A percentile compares a stretch with the other conserved stretches of the same genome.
Conservation (phyloP, 1,140 invertebrate species). For the Drosophila malerkotliana region DNA sequence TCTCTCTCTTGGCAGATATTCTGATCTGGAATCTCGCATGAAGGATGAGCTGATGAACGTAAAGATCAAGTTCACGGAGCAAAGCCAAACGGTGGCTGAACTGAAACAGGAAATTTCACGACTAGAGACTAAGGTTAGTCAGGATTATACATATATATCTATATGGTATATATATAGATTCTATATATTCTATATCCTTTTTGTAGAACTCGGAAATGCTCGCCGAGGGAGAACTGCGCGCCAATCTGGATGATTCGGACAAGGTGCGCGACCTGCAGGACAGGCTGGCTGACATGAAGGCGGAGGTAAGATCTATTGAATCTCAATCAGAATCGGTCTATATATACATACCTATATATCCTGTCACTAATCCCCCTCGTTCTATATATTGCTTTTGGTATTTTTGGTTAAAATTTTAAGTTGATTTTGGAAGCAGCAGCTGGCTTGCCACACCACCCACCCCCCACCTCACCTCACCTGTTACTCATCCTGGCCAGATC, state of each 20-base stretch:
- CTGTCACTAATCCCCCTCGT: not conserved
- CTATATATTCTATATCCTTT: slow-evolving; percentile 16
- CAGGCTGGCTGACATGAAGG: slow-evolving; percentile 94
- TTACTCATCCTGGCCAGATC: too few species aligned
- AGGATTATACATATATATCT: not conserved
- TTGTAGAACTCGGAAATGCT: slow-evolving; percentile 95
- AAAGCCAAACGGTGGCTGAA: slow-evolving; percentile 96
- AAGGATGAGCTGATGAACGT: slow-evolving; percentile 98
- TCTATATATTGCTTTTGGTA: slow-evolving; percentile 38
- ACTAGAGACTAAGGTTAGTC: slow-evolving; percentile 94
- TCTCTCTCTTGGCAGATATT: slow-evolving; percentile 85
- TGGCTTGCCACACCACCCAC: not conserved
- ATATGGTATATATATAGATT: not conserved
- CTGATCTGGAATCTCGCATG: slow-evolving; percentile 92
- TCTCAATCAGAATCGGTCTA: not conserved
- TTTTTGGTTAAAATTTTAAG: slow-evolving; percentile 43
- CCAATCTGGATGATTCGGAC: slow-evolving; percentile 92
- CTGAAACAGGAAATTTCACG: slow-evolving; percentile 97
- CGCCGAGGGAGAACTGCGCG: slow-evolving; percentile 93
- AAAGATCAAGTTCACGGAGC: slow-evolving; percentile 96
- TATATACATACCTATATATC: too few species aligned
- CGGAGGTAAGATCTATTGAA: slow-evolving; percentile 88
- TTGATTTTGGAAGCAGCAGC: slow-evolving; percentile 1
- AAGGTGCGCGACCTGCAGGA: slow-evolving; percentile 94
- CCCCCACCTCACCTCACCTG: too few species aligned